Conservation (phyloP, 2,888 invertebrate species). For the Trichopria drosophilae region DNA sequence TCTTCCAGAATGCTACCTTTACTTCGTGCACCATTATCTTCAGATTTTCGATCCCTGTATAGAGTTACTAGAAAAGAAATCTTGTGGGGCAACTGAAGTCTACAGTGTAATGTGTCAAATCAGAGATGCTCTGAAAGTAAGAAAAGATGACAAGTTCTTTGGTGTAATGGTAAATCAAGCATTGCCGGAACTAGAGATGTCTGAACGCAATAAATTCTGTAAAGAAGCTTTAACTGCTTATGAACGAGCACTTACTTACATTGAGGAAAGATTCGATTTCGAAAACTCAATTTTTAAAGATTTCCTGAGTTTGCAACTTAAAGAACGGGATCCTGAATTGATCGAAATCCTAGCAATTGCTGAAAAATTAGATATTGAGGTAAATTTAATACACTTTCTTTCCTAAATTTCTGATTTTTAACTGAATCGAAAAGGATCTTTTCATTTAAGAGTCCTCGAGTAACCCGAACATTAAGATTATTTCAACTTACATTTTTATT, state of each 20-base stretch:
- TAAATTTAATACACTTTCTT: no score
- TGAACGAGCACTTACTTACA: slow-evolving; percentile 5
- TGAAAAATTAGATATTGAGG: neutral
- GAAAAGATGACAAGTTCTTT: slow-evolving; percentile 6
- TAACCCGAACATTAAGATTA: no score
- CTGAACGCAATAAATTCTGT: slow-evolving; percentile 2
- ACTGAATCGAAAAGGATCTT: no score
- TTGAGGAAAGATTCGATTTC: slow-evolving; percentile 18
- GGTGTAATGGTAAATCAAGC: slow-evolving; percentile 12
- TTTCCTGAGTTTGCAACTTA: neutral
- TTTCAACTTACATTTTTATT: no score
- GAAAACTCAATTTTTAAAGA: slow-evolving; percentile 11
- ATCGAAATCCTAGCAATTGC: slow-evolving; percentile 5
- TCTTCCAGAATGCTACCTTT: slow-evolving; percentile 18
- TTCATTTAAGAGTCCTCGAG: no score
- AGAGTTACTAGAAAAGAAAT: neutral
- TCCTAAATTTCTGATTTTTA: no score
- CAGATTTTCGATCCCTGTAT: slow-evolving; percentile 4
- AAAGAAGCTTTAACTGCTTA: slow-evolving; percentile 11
- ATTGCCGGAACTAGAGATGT: slow-evolving; percentile 3
- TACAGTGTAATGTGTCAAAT: slow-evolving; percentile 1
- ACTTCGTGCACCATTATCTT: no score
- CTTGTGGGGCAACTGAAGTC: neutral
- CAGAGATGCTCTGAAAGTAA: slow-evolving; percentile 6
- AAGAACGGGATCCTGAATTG: neutral